phyloP scores from a whole-genome alignment of 2,888 invertebrate species.

The Mythimna lalbum region DNA sequence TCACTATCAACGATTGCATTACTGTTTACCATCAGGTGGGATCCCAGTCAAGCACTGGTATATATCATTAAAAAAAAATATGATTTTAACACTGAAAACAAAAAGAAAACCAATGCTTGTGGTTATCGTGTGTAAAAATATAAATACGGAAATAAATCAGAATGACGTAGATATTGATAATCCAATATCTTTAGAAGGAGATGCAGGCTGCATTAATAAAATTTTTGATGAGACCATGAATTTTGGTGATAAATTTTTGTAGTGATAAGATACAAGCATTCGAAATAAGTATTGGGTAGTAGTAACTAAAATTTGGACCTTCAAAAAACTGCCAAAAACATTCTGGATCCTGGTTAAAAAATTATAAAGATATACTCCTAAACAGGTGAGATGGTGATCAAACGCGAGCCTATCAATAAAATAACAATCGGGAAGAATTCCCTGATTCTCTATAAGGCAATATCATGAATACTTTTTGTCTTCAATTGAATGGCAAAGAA shows the following conservation, averaged over 20 bases:
- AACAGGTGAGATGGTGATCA: too few relatives aligned
- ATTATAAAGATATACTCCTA: neutral
- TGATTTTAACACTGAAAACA: neutral
- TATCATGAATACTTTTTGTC: neutral
- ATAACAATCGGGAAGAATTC: too few relatives aligned
- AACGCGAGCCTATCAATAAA: too few relatives aligned
- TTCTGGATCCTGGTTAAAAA: neutral
- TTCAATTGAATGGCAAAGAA: neutral
- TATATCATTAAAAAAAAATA: neutral
- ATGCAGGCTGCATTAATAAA: neutral
- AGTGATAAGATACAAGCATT: neutral
- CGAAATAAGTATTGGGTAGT: neutral
- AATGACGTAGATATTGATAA: neutral
- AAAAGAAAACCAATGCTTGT: neutral
- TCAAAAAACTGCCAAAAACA: too few relatives aligned
- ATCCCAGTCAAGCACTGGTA: too few relatives aligned
- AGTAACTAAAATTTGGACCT: neutral
- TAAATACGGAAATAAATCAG: neutral
- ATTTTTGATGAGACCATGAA: neutral
- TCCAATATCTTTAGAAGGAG: neutral
- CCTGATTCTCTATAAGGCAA: neutral
- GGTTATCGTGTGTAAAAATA: neutral
- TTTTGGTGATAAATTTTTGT: neutral
- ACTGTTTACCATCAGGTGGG: too few relatives aligned
- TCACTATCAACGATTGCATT: too few relatives aligned